Evolutionary conservation across 2,888 invertebrate genomes (phyloP).

Genomic region (Nomada ruficornis): DNA sequence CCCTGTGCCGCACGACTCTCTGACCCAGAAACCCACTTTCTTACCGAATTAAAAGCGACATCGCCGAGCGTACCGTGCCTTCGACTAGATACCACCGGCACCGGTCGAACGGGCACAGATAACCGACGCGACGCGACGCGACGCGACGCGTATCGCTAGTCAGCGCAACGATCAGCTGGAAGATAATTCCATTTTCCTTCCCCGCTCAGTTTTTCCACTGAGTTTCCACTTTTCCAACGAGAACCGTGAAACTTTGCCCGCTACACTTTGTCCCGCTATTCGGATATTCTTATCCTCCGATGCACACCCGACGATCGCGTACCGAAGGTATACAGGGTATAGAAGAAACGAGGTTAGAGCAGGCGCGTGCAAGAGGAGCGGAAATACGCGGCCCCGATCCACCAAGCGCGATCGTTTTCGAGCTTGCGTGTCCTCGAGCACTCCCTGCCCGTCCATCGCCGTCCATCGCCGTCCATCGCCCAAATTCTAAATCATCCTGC

Average conservation of each 20-base stretch:
- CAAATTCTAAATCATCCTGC: too few relatives aligned
- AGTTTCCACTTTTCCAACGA: background rate
- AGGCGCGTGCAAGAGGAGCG: constrained; percentile 48
- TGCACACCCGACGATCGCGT: background rate
- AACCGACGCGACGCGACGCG: background rate
- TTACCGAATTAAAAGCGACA: constrained; percentile 80
- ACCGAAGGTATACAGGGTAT: constrained; percentile 31
- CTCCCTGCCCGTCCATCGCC: background rate
- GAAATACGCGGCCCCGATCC: constrained; percentile 59
- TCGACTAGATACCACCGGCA: constrained; percentile 49
- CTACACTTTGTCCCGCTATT: too few relatives aligned
- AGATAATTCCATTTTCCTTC: constrained; percentile 11
- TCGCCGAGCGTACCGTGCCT: constrained; percentile 70
- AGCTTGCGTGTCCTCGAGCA: constrained; percentile 28
- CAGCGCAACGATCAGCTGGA: background rate
- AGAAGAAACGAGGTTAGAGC: constrained; percentile 53
- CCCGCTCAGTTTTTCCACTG: background rate
- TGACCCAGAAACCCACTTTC: constrained; percentile 80
- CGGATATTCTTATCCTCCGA: too few relatives aligned
- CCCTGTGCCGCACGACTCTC: constrained; percentile 58
- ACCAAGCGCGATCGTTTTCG: constrained; percentile 49
- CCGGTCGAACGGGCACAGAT: constrained; percentile 27
- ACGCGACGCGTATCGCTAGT: constrained; percentile 1
- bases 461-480: too few relatives aligned
- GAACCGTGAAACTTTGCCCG: background rate